Conservation (phyloP, 2,797 vertebrate genomes). For the Glossophaga mutica region DNA sequence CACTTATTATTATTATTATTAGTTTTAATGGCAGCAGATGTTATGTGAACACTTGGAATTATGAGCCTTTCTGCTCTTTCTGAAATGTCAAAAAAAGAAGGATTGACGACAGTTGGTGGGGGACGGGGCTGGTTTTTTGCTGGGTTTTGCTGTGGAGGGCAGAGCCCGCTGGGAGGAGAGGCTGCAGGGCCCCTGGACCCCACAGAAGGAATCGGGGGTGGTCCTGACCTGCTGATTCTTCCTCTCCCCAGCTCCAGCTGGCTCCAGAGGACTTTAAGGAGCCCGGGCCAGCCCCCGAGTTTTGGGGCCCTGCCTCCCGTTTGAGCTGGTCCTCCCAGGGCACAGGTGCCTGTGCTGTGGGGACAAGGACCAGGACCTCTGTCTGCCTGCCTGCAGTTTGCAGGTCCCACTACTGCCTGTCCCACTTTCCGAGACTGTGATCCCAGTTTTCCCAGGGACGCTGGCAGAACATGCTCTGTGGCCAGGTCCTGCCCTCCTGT, state of each 20-base stretch:
- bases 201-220: neutral
- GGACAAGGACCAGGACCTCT: neutral
- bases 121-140: neutral
- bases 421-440: neutral
- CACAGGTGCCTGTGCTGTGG: neutral
- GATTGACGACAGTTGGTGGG: neutral
- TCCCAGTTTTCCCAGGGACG: neutral
- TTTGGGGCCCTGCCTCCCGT: neutral
- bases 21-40: constrained; percentile 12
- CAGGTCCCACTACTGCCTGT: neutral
- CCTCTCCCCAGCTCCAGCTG: neutral
- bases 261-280: neutral
- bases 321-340: neutral
- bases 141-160: neutral
- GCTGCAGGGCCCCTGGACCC: neutral
- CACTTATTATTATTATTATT: neutral
- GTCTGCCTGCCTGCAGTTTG: neutral
- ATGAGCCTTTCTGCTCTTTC: neutral
- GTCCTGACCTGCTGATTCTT: neutral
- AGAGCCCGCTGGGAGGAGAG: neutral
- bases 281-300: neutral
- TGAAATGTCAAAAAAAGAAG: neutral
- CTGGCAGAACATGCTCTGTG: fast-evolving
- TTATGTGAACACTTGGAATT: neutral
- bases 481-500: neutral